Evolutionary conservation across 2,797 vertebrate genomes (phyloP), one percentile per base, ranked within the genome.

Genomic region (Pyrocephalus nanus): DNA sequence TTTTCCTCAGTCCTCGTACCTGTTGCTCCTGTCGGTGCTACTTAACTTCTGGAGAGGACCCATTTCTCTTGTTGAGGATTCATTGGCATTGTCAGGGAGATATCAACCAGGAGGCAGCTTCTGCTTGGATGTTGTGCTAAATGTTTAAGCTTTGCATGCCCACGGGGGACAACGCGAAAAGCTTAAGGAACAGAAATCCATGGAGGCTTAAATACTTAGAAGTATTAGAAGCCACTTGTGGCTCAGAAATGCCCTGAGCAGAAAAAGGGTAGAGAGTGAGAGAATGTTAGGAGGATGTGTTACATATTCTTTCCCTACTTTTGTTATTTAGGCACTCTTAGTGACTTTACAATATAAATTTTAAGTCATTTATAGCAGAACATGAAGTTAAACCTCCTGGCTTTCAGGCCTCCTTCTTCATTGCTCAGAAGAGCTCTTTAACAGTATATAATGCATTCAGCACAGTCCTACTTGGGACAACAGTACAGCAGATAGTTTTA

Each of bases 121-220:
- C 40, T 86, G 30, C 62, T 84, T 66, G 70, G 51, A 53, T 48
- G 47, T 84, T 77, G 25, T 47, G 67, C 29, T 82, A 62, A 76
- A n/a, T 58, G 70, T 61, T 69, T 72, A 55, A 73, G 18, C 58
- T 93, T 75, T 84, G 47, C 40, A 30, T 75, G 36, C 54, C 83
- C 84, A 27, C 5, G 29, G 71, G 83, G 58, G 50, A 77, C 61
- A 88, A 72, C 15, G 57, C 42, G 25, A 62, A 12, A 62, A 81
- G 71, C 81, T 93, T 69, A 78, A 93, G 81, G 55, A 91, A 62
- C 47, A 90, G 69, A 74, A 94, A 80, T 86, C 45, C 72, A 11
- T 43, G 34, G 71, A 84, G 48, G 23, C 29, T 76, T 69, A 48
- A 93, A 74, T 74, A 20, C 50, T 83, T 74, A 51, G 32, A 74